Conservation (phyloP, 1,140 invertebrate species). For the Sycobia sp. region DNA sequence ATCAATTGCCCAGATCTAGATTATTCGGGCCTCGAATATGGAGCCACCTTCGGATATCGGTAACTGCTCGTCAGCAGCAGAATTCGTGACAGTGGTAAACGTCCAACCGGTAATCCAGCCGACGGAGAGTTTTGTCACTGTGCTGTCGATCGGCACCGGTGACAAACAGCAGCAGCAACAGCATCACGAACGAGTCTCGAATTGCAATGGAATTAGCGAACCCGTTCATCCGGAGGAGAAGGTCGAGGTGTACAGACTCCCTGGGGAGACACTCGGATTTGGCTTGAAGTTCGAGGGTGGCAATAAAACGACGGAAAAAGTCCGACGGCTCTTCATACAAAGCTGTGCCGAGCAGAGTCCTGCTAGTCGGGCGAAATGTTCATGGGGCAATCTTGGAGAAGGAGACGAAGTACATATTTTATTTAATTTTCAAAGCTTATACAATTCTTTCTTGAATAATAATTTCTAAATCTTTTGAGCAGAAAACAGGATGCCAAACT, state of each 20-base stretch:
- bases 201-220: slow-evolving; percentile 46
- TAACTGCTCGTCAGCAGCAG: slow-evolving; percentile 43
- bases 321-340: slow-evolving; percentile 81
- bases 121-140: slow-evolving; percentile 59
- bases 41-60: background rate
- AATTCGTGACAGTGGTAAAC: slow-evolving; percentile 74
- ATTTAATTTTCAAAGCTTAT: too few species aligned
- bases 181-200: too few species aligned
- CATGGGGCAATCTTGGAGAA: slow-evolving; percentile 79
- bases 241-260: slow-evolving; percentile 80
- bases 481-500: too few species aligned
- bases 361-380: slow-evolving; percentile 76
- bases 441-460: too few species aligned
- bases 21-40: background rate
- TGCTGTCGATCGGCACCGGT: slow-evolving; percentile 58
- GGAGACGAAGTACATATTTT: slow-evolving; percentile 76
- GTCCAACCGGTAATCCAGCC: slow-evolving; percentile 53
- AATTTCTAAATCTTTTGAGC: too few species aligned
- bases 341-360: slow-evolving; percentile 88
- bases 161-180: slow-evolving; percentile 44
- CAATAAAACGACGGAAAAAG: slow-evolving; percentile 74
- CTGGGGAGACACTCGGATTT: slow-evolving; percentile 87
- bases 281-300: slow-evolving; percentile 91
- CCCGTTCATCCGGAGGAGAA: slow-evolving; percentile 66
- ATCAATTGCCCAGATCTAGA: too few species aligned